Conservation (phyloP, 2,113 vertebrate genomes). For the Solenodon paradoxus region DNA sequence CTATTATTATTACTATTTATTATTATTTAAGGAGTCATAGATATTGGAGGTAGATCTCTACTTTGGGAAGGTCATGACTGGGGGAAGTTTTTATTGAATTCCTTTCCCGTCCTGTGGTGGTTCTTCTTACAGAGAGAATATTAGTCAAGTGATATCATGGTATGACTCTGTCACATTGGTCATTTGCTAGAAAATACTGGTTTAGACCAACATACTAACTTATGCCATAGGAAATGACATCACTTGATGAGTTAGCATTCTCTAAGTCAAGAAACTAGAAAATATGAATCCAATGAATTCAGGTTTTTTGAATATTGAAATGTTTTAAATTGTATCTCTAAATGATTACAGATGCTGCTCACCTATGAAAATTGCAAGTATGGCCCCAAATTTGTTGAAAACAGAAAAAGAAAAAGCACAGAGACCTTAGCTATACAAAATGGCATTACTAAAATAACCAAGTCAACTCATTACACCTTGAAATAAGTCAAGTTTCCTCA, state of each 20-base stretch:
- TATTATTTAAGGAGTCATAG: too few relatives aligned
- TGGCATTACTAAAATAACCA: rapidly evolving
- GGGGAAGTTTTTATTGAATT: not conserved
- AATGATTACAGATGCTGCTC: not conserved
- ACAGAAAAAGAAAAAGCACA: not conserved
- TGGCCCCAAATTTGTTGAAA: not conserved
- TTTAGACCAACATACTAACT: not conserved
- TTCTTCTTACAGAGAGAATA: not conserved
- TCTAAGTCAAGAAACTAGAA: constrained; percentile 19
- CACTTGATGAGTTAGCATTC: not conserved
- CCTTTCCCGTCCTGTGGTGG: not conserved
- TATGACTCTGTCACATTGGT: not conserved
- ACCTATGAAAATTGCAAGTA: not conserved
- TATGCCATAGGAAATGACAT: not conserved
- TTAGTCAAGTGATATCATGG: not conserved
- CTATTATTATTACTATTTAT: too few relatives aligned
- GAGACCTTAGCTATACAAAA: not conserved
- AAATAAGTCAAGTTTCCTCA: not conserved
- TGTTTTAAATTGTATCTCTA: not conserved
- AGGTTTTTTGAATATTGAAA: constrained; percentile 29
- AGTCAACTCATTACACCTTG: not conserved
- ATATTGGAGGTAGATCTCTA: not conserved
- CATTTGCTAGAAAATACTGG: not conserved
- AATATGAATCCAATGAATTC: not conserved
- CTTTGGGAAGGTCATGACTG: not conserved